A percentile compares a stretch with the other conserved stretches of the same genome.
phyloP scores from a whole-genome alignment of 2,797 vertebrate genomes.

The Enteromius trimaculatus region DNA sequence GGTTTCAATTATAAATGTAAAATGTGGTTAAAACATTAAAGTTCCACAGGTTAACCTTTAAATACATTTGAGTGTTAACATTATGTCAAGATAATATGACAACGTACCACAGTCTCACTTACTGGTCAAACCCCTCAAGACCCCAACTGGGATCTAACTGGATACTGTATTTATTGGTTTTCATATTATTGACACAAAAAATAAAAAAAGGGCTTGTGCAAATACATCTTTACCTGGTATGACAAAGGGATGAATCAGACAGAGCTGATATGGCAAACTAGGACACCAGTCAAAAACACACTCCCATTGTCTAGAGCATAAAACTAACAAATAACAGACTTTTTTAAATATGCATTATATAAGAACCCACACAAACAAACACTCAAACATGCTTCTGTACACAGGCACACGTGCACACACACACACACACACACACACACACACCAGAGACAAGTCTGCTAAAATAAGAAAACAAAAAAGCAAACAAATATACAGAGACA shows the following conservation, averaged over 20 bases:
- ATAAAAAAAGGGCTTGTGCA: conserved; percentile 65
- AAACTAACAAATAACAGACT: conserved; percentile 67
- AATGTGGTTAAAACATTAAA: background rate
- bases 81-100: conserved; percentile 29
- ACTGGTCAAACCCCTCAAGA: conserved; percentile 53
- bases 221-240: conserved; percentile 56
- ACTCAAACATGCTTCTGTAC: conserved; percentile 33
- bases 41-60: conserved; percentile 24
- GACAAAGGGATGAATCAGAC: conserved; percentile 51
- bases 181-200: conserved; percentile 54
- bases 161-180: conserved; percentile 59
- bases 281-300: conserved; percentile 51
- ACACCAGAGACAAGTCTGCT: conserved; percentile 54
- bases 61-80: conserved; percentile 34
- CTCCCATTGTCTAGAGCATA: conserved; percentile 61
- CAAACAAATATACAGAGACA: conserved; percentile 59
- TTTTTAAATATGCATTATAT: conserved; percentile 71
- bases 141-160: conserved; percentile 52
- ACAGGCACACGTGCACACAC: conserved; percentile 32
- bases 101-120: conserved; percentile 32
- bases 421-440: background rate
- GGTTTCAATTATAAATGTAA: conserved; percentile 5
- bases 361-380: conserved; percentile 49
- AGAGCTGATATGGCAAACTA: conserved; percentile 47
- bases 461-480: conserved; percentile 58